A percentile compares a stretch with the other conserved stretches of the same genome.
phyloP scores from a whole-genome alignment of 2,888 invertebrate species.

The Xestia xanthographa region DNA sequence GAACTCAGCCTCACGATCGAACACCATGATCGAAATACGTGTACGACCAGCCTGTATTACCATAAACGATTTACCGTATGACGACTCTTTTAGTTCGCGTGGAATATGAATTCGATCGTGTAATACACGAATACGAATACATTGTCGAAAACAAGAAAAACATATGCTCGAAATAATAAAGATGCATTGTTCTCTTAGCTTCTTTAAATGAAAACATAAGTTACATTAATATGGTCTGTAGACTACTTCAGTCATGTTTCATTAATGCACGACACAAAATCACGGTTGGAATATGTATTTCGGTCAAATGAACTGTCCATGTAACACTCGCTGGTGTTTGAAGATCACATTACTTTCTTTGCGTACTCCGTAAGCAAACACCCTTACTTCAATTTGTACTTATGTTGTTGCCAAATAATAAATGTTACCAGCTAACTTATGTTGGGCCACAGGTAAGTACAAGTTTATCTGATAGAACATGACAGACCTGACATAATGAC shows the following conservation, averaged over 20 bases:
- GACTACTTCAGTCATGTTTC: conserved; percentile 40
- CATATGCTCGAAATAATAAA: conserved; percentile 76
- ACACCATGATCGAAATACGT: conserved; percentile 87
- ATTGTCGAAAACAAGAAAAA: conserved; percentile 80
- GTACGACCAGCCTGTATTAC: conserved; percentile 83
- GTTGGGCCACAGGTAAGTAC: conserved; percentile 1
- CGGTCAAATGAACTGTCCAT: conserved; percentile 25
- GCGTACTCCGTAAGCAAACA: neutral
- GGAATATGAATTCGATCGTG: conserved; percentile 86
- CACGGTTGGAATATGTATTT: conserved; percentile 38
- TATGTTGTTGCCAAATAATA: conserved; percentile 6
- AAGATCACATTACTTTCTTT: conserved; percentile 10
- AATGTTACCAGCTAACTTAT: neutral
- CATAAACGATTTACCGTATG: conserved; percentile 86
- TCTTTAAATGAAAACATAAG: conserved; percentile 66
- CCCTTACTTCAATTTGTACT: neutral
- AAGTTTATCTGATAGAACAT: conserved; percentile 55
- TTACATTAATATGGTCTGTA: conserved; percentile 36
- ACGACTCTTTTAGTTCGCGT: conserved; percentile 86
- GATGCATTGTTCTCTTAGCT: conserved; percentile 75
- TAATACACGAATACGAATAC: conserved; percentile 84
- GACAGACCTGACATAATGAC: conserved; percentile 61
- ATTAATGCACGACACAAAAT: conserved; percentile 45
- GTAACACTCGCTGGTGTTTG: neutral
- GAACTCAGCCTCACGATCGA: conserved; percentile 87